Percentiles rank a stretch among this genome's conserved stretches.
Conservation (phyloP, 1,140 invertebrate genomes). For the Bradysia coprophila region DNA sequence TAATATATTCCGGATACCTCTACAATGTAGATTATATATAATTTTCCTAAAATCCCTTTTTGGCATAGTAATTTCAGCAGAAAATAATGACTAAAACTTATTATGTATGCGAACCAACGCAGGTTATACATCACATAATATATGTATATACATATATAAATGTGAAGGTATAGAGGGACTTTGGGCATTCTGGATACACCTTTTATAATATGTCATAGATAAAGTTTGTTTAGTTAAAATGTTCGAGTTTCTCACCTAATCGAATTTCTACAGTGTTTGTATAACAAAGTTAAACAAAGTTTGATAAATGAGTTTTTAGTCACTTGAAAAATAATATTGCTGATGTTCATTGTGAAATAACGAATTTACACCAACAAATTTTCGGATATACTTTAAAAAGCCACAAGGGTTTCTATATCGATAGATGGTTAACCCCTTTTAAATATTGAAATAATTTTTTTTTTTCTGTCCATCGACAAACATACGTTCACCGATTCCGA, state of each 20-base stretch:
- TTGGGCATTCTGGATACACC: not conserved
- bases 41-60: constrained; percentile 1
- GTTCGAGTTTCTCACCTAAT: constrained; percentile 2
- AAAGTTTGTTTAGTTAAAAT: constrained; percentile 3
- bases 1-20: not conserved
- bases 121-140: not conserved
- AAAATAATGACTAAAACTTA: constrained; percentile 4
- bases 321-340: not conserved
- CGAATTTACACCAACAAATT: not conserved
- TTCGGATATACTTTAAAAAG: too few relatives aligned
- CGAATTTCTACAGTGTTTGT: constrained; percentile 2
- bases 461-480: too few relatives aligned
- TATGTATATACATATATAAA: not conserved
- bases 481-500: too few relatives aligned
- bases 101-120: constrained; percentile 4
- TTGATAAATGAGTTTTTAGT: constrained; percentile 3
- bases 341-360: not conserved
- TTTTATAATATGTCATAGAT: constrained; percentile 2
- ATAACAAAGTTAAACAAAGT: constrained; percentile 3
- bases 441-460: too few relatives aligned
- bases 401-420: too few relatives aligned
- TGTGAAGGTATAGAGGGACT: not conserved
- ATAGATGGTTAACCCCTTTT: too few relatives aligned
- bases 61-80: constrained; percentile 1
- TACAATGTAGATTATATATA: not conserved